Base-by-base conservation (phyloP, 2,888 invertebrate genomes). In the Nomada hirtipes region DNA sequence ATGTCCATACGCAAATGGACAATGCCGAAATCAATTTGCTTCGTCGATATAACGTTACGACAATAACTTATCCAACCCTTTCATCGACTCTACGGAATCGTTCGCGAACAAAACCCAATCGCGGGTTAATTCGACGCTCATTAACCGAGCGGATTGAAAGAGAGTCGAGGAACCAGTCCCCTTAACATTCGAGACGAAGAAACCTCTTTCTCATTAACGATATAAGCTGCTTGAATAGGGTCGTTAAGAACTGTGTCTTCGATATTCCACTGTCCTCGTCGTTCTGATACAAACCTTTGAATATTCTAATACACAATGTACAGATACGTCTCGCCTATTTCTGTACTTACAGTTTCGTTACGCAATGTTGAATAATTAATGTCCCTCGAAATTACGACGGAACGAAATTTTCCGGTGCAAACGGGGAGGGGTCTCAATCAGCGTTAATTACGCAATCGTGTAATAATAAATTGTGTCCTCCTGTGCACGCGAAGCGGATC, bases 381-480 rank as follows among this genome's bases (percentile, higher is more conserved):
- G 82, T 68, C 57, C 53, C 59, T 53, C 73, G 63, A 79, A 79
- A 82, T 71, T 64, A 44, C 86, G 69, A 63, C 42, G 69, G 59
- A 78, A 69, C 57, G 64, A 72, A 65, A 76, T 76, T 86, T 83
- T 82, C 73, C 60, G 52, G n/a, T 42, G 64, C 9, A 4, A 29
- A 44, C 55, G n/a, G 50, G 57, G 60, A 23, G 65, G 69, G 55
- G 73, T 77, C 55, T 83, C 15, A 83, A 84, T 86, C 86, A 84
- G 57, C 82, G 82, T 75, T 87, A 86, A 88, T 89, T 83, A 69
- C 88, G 88, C 78, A 88, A 89, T 77, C 63, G 72, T 77, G 80
- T 70, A 84, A 88, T 86, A 88, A 89, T 89, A 87, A 89, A 88
- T 88, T 86, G 81, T 86, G 80, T 60, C 44, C 23, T 23, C 44